phyloP scores from a whole-genome alignment of 2,797 vertebrate genomes.

The Pipistrellus kuhlii region DNA sequence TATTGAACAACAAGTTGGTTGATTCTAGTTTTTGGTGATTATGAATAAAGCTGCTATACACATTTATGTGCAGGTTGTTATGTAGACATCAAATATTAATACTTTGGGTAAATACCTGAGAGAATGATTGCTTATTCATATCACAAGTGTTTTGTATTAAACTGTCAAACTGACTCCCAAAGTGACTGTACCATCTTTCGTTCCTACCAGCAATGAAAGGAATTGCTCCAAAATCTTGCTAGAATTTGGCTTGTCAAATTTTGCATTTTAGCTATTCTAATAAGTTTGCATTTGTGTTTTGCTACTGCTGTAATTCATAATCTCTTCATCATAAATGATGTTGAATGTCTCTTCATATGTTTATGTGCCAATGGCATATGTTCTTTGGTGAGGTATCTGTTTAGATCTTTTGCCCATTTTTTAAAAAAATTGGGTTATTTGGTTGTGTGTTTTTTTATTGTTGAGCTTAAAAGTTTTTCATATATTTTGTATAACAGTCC shows the following conservation, averaged over 20 bases:
- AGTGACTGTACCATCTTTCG: background rate
- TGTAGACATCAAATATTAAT: background rate
- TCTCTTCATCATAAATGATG: background rate
- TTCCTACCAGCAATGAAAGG: background rate
- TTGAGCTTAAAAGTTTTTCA: background rate
- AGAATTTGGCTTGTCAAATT: background rate
- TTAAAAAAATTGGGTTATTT: background rate
- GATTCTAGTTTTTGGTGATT: background rate
- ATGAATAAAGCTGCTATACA: constrained; percentile 9
- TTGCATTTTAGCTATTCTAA: background rate
- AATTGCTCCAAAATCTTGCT: background rate
- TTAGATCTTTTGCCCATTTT: background rate
- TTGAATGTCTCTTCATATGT: background rate
- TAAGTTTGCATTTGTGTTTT: background rate
- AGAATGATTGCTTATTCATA: background rate
- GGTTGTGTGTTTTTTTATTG: background rate
- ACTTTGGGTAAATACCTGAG: background rate
- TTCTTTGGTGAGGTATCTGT: background rate
- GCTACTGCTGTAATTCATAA: background rate
- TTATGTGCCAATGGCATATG: background rate
- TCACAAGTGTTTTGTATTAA: background rate
- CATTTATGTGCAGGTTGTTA: background rate
- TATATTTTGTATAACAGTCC: background rate
- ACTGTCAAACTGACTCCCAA: background rate
- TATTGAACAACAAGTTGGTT: background rate